Base-by-base conservation (phyloP, 2,888 invertebrate genomes). In the Danaus chrysippus region DNA sequence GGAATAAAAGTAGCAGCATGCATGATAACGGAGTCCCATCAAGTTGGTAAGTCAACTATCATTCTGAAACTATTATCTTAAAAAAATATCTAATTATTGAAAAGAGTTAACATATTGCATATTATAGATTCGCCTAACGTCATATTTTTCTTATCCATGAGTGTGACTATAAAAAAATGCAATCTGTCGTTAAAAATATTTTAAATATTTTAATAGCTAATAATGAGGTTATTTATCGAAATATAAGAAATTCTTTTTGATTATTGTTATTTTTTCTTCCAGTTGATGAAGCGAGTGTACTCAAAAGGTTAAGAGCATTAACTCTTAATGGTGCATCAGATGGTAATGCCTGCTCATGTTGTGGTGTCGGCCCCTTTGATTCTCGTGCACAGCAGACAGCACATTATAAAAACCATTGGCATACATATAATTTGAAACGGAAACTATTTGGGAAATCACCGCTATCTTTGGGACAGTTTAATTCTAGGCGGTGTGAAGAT, bases 371-470 rank as follows among this genome's bases (percentile, higher is more conserved):
- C 0, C 91, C 91, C 0, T 95, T 95, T 73, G 86, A 91, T 41
- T 87, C 93, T 56, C 79, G 93, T 55, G 83, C 86, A 0, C 92
- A 93, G 63, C 95, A 96, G 80, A 93, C 94, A 13, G 91, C 93
- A 8, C 97, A 97, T 78, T 96, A 95, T 76, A 95, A 95, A 76
- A 86, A 95, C 44, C 96, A 96, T 77, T 96, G 96, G 96, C 96
- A 97, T 79, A 92, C 95, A 3, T 95, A 95, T 75, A 97, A 97
- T 82, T 84, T 97, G 46, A 96, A 95, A 73, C 92, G 94, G 68
- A 94, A 93, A 68, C 78, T 96, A 11, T 92, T 92, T 69, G 94
- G 93, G 1, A 90, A 86, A 64, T 61, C 76, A 19, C 64, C 91
- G 3, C 70, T 91, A 9, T 76, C 86, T 0, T 70, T 90, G 1